Conservation (phyloP, 2,797 vertebrate species). For the Pagetopsis macropterus region DNA sequence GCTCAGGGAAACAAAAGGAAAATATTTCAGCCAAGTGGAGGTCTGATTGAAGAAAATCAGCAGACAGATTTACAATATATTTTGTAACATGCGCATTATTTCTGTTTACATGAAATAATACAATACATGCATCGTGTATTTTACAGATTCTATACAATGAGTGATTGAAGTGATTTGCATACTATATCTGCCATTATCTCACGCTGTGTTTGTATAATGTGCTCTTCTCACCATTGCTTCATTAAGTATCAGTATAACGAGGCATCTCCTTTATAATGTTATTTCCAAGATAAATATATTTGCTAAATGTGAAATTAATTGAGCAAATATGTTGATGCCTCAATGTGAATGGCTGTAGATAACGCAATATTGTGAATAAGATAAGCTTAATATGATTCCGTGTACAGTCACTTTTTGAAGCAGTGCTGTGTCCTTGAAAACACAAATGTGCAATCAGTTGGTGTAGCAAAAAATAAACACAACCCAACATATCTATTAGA, state of each 20-base stretch:
- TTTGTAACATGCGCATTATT: not conserved
- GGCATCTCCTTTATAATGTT: constrained; percentile 32
- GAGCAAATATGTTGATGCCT: constrained; percentile 22
- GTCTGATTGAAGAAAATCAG: constrained; percentile 36
- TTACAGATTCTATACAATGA: not conserved
- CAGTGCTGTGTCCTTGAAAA: constrained; percentile 16
- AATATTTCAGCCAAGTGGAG: constrained; percentile 39
- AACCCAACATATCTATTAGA: not conserved
- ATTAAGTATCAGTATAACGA: constrained; percentile 50
- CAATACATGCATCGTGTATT: not conserved
- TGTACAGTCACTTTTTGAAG: constrained; percentile 7
- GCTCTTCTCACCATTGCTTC: constrained; percentile 44
- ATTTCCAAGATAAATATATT: constrained; percentile 40
- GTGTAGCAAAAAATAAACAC: not conserved
- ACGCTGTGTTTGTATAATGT: constrained; percentile 4
- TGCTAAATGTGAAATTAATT: constrained; percentile 49
- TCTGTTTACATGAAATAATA: not conserved
- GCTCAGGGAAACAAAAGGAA: constrained; percentile 48
- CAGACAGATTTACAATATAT: constrained; percentile 33
- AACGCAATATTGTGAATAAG: constrained; percentile 44
- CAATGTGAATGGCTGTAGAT: constrained; percentile 35
- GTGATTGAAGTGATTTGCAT: not conserved
- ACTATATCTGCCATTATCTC: constrained; percentile 14
- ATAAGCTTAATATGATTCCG: constrained; percentile 31
- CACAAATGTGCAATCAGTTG: not conserved